Conservation (phyloP, 2,113 vertebrate genomes). For the Carettochelys insculpta region DNA sequence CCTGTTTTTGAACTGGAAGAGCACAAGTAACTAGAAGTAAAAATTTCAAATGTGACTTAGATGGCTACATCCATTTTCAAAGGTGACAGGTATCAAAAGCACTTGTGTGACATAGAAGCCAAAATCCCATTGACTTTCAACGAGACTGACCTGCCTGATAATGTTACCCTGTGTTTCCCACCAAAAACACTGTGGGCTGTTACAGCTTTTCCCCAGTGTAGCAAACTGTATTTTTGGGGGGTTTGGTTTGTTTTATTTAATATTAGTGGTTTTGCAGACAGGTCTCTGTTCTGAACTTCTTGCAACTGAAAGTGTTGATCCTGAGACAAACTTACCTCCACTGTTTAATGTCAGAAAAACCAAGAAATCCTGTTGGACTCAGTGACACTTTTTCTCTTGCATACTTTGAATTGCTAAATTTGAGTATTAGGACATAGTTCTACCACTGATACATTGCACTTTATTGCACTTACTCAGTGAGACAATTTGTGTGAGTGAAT, state of each 20-base stretch:
- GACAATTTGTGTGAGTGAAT: not conserved
- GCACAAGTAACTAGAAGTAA: rapidly evolving
- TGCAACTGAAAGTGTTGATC: not conserved
- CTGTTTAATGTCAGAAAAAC: not conserved
- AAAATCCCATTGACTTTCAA: not conserved
- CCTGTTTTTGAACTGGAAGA: not conserved
- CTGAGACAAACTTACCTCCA: not conserved
- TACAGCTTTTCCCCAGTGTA: not conserved
- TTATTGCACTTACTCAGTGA: not conserved
- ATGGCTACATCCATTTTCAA: not conserved
- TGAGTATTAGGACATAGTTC: not conserved
- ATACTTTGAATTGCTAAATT: not conserved
- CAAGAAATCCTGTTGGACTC: not conserved
- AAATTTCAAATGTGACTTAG: not conserved
- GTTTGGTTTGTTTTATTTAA: constrained; percentile 22
- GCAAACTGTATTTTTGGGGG: not conserved
- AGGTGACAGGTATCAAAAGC: too few relatives aligned
- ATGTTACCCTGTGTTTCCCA: not conserved
- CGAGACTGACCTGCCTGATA: not conserved
- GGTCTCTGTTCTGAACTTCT: not conserved
- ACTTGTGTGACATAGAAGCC: too few relatives aligned
- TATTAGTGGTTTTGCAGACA: not conserved
- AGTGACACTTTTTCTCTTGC: not conserved
- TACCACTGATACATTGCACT: not conserved
- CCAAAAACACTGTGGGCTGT: not conserved